Conservation (phyloP, 2,113 vertebrate species). For the Bungarus multicinctus region DNA sequence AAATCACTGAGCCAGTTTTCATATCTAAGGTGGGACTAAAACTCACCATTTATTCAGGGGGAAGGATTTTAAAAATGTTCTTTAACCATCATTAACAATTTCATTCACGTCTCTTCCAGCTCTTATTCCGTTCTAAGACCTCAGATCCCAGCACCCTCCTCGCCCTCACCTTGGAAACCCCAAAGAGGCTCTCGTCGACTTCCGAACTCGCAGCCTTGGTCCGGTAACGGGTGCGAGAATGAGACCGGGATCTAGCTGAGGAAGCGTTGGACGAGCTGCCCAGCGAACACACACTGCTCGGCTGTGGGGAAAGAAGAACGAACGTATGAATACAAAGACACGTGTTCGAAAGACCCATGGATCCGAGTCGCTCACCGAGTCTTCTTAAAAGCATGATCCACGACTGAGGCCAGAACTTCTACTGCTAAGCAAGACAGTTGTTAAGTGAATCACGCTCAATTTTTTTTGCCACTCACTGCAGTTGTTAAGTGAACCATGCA, state of each 20-base stretch:
- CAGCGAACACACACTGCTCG: background rate
- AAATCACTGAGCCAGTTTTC: too few relatives aligned
- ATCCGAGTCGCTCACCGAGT: background rate
- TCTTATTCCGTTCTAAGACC: too few relatives aligned
- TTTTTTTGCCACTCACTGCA: too few relatives aligned
- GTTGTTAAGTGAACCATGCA: too few relatives aligned
- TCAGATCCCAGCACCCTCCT: background rate
- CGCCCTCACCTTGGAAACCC: constrained; percentile 60
- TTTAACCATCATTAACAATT: too few relatives aligned
- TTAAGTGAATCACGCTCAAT: too few relatives aligned
- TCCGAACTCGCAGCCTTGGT: constrained; percentile 63
- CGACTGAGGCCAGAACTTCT: too few relatives aligned
- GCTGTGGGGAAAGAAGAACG: constrained; percentile 36
- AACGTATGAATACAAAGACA: background rate
- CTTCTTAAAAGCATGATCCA: background rate
- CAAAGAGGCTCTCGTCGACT: constrained; percentile 78
- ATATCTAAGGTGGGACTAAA: accelerated
- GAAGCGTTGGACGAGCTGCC: constrained; percentile 45
- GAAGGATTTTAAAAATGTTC: too few relatives aligned
- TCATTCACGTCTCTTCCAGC: too few relatives aligned
- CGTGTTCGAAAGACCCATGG: background rate
- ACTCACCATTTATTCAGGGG: too few relatives aligned
- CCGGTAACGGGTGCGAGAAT: constrained; percentile 62
- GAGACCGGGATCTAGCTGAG: constrained; percentile 37
- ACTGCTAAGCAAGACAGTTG: too few relatives aligned